Evolutionary conservation across 2,113 vertebrate genomes (phyloP), one percentile per base, ranked within the genome.

Genomic region (Channa maculata): DNA sequence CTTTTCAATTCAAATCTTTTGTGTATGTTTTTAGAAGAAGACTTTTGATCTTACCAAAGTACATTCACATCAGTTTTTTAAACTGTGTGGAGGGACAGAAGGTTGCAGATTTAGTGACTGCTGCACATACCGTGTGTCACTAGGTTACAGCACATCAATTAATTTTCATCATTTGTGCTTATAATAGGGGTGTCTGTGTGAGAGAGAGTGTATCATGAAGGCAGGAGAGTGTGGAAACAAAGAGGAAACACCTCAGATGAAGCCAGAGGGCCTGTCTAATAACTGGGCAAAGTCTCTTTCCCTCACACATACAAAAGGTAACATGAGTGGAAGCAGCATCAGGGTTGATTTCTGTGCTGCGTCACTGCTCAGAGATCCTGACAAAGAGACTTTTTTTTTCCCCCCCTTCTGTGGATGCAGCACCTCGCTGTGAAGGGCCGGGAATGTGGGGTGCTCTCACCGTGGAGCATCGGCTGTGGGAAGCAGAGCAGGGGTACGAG

Each of bases 401-500:
- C 12, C 1, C 34, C 59, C 44, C 51, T 14, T 46, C n/a, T 10
- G 34, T 65, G 57, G 57, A 62, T 50, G 74, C 41, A 36, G 49
- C 60, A 43, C 46, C 54, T 70, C 5, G 59, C 84, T 69, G 85
- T 57, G 73, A 77, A 63, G 70, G 62, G 64, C 70, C 13, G 46
- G 73, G 71, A 78, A 82, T 43, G 66, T 24, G 46, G 60, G 77
- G 73, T 37, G 80, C 79, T 74, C 63, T 6, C 24, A 24, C 60
- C 48, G 38, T 53, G 51, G 76, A 77, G 78, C 80, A 74, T 80
- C 61, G 41, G 71, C 79, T 53, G 79, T 85, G 89, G 88, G 88
- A 88, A 82, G 70, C 82, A 78, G 79, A 84, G 75, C 64, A 69
- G 91, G 85, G 82, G 89, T 82, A 83, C 88, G 50, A 75, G 88